These are phyloP conservation scores for Betta splendens DNA, from an alignment of 2,797 vertebrate genomes.

Conservation along the genomic window DNA sequence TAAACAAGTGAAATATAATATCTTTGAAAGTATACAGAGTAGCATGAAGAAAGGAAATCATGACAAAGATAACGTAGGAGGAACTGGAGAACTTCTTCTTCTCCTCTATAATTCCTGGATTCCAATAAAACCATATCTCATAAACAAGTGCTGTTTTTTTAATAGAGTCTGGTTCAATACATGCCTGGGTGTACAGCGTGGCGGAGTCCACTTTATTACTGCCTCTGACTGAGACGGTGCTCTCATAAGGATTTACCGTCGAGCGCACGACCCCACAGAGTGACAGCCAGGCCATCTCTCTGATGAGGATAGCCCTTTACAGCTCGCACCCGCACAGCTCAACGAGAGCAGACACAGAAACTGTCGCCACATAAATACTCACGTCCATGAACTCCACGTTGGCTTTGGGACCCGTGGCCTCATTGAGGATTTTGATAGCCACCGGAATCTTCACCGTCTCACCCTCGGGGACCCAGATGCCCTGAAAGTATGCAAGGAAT, in stretches of 20 bases:
- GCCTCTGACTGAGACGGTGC: conserved; percentile 35
- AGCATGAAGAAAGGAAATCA: conserved; percentile 1
- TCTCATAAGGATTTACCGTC: conserved; percentile 60
- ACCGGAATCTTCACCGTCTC: conserved; percentile 98
- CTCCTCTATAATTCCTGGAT: conserved; percentile 32
- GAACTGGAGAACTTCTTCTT: conserved; percentile 25
- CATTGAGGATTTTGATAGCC: conserved; percentile 97
- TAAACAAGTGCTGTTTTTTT: conserved; percentile 68
- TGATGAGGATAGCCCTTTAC: conserved; percentile 29
- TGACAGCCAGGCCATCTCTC: conserved; percentile 18
- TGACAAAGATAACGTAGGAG: conserved; percentile 24
- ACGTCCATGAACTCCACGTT: conserved; percentile 99
- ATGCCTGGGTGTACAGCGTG: conserved; percentile 20
- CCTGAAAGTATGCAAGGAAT: conserved; percentile 78
- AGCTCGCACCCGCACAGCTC: not conserved
- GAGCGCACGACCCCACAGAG: conserved; percentile 45
- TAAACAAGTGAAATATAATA: not conserved
- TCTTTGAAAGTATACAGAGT: not conserved
- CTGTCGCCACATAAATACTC: conserved; percentile 77
- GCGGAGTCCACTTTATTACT: conserved; percentile 55
- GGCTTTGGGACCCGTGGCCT: conserved; percentile 94
- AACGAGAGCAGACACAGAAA: conserved; percentile 35
- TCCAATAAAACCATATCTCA: conserved; percentile 60
- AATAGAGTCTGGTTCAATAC: conserved; percentile 66
- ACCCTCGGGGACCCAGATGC: conserved; percentile 97